A percentile compares a stretch with the other conserved stretches of the same genome.
Conservation (phyloP, 2,888 invertebrate genomes). For the Minunthozetes semirufus region DNA sequence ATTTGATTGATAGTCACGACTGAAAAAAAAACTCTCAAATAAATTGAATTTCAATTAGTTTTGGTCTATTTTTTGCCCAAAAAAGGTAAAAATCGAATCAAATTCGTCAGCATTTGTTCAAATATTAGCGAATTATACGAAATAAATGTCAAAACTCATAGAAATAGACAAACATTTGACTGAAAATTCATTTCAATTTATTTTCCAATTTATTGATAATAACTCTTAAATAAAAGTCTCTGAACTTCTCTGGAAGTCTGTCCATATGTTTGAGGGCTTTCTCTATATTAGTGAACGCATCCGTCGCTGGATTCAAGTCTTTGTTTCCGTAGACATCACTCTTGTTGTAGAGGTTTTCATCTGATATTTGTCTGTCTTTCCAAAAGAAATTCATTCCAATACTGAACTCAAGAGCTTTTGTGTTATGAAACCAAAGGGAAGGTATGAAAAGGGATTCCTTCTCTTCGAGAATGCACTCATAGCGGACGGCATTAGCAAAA, state of each 20-base stretch:
- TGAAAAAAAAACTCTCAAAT: too few species aligned
- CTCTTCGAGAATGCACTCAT: slow-evolving; percentile 50
- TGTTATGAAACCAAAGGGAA: slow-evolving; percentile 57
- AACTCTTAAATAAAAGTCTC: slow-evolving; percentile 51
- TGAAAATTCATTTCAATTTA: slow-evolving; percentile 21
- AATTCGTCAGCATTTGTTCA: too few species aligned
- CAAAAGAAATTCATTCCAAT: slow-evolving; percentile 56
- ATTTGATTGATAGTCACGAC: too few species aligned
- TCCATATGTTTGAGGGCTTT: slow-evolving; percentile 50
- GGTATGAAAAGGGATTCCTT: slow-evolving; percentile 55
- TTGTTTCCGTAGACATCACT: slow-evolving; percentile 56
- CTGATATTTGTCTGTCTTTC: slow-evolving; percentile 49
- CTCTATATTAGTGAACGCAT: slow-evolving; percentile 51
- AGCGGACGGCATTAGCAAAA: slow-evolving; percentile 49
- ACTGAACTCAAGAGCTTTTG: slow-evolving; percentile 51
- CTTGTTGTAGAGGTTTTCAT: slow-evolving; percentile 50
- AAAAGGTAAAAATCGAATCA: too few species aligned
- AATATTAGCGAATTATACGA: too few species aligned
- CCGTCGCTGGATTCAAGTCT: slow-evolving; percentile 51
- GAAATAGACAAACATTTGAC: neutral
- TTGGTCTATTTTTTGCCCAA: too few species aligned
- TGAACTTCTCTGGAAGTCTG: slow-evolving; percentile 51
- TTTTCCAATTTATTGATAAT: slow-evolving; percentile 47
- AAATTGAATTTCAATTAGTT: too few species aligned
- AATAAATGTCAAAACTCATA: too few species aligned